Conservation (phyloP, 2,888 invertebrate species). For the Polydesmus complanatus region DNA sequence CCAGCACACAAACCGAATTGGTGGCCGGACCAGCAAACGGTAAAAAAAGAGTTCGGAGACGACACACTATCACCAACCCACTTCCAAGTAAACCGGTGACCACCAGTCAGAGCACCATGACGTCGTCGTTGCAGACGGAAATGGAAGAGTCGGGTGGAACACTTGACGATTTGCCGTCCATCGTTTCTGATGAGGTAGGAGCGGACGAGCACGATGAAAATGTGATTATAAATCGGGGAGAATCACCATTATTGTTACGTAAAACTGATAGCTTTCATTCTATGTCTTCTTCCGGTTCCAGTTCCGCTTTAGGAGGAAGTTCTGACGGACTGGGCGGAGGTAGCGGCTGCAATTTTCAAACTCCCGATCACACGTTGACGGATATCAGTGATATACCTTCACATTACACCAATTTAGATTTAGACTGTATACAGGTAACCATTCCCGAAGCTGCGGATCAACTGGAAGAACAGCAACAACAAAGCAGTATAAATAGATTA, state of each 20-base stretch:
- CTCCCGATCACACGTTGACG: conserved; percentile 13
- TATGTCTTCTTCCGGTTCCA: conserved; percentile 9
- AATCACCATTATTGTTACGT: background rate
- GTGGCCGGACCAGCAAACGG: background rate
- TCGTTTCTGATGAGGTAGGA: conserved; percentile 13
- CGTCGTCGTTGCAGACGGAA: conserved; percentile 10
- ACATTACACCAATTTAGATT: conserved; percentile 9
- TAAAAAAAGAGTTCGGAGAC: background rate
- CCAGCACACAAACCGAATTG: conserved; percentile 10
- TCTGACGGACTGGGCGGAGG: conserved; percentile 5
- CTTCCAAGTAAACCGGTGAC: background rate
- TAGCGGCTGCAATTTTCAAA: conserved; percentile 1
- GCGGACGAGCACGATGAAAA: background rate
- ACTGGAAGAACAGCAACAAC: background rate
- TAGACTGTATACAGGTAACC: conserved; percentile 9
- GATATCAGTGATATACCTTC: conserved; percentile 16
- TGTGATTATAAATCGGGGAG: background rate
- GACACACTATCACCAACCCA: background rate
- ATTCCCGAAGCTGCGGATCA: background rate
- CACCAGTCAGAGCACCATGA: background rate
- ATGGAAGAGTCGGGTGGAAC: conserved; percentile 9
- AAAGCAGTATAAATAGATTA: background rate
- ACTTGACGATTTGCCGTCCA: conserved; percentile 14
- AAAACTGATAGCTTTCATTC: conserved; percentile 1
- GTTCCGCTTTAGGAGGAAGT: conserved; percentile 12